These are phyloP conservation scores for Drosophila busckii DNA, from an alignment of 1,140 invertebrate species.

Conservation along the genomic window DNA sequence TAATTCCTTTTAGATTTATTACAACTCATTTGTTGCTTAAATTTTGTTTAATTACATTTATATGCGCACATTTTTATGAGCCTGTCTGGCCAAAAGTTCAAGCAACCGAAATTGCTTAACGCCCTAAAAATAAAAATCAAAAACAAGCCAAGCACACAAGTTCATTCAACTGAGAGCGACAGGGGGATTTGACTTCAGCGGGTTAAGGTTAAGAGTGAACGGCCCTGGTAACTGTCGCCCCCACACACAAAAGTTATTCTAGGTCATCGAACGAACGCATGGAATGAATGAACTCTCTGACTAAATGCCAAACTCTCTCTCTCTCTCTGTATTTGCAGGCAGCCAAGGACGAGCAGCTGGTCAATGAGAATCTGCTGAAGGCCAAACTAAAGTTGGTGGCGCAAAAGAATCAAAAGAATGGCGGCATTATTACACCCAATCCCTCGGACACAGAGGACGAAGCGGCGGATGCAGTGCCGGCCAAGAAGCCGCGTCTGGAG, in stretches of 20 bases:
- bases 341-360: slow-evolving; percentile 55
- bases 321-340: slow-evolving; percentile 24
- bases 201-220: slow-evolving; percentile 64
- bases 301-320: too few species aligned
- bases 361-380: slow-evolving; percentile 63
- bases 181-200: slow-evolving; percentile 1
- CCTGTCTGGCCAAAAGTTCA: slow-evolving; percentile 29
- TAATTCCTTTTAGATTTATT: too few species aligned
- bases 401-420: slow-evolving; percentile 50
- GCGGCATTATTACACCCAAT: slow-evolving; percentile 78
- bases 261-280: slow-evolving; percentile 42
- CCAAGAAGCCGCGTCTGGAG: slow-evolving; percentile 77
- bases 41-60: too few species aligned
- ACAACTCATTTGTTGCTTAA: too few species aligned
- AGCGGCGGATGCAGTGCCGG: slow-evolving; percentile 73
- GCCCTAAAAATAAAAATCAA: too few species aligned
- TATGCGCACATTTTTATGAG: too few species aligned
- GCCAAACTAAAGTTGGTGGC: slow-evolving; percentile 65
- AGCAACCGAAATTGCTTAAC: slow-evolving; percentile 31
- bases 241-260: slow-evolving; percentile 59
- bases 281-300: slow-evolving; percentile 13
- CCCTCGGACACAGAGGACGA: slow-evolving; percentile 81
- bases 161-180: slow-evolving; percentile 39
- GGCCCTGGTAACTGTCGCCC: slow-evolving; percentile 39
- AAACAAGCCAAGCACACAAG: slow-evolving; percentile 8